These are phyloP conservation scores for Chelidonichthys spinosus DNA, from an alignment of 2,797 vertebrate species.

Conservation along the genomic window DNA sequence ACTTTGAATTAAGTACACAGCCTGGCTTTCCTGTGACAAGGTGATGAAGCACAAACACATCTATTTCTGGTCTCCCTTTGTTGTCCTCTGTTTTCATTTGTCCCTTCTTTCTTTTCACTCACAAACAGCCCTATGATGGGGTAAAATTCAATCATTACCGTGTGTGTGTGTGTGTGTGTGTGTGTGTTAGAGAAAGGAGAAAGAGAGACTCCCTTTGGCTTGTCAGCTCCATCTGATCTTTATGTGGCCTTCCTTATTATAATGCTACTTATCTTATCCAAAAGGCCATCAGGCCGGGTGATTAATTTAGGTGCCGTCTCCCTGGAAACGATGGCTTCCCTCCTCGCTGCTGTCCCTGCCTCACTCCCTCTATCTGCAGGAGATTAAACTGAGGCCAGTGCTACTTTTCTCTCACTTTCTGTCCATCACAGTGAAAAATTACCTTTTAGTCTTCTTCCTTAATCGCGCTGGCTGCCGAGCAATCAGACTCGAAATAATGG, in stretches of 20 bases:
- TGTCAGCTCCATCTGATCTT: slow-evolving; percentile 62
- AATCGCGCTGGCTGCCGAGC: slow-evolving; percentile 73
- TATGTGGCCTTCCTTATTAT: slow-evolving; percentile 71
- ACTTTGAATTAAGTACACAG: slow-evolving; percentile 59
- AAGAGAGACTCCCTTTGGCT: slow-evolving; percentile 33
- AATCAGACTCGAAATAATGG: slow-evolving; percentile 78
- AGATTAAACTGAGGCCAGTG: slow-evolving; percentile 77
- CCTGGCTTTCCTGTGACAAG: slow-evolving; percentile 60
- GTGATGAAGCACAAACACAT: slow-evolving; percentile 70
- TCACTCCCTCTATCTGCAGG: slow-evolving; percentile 61
- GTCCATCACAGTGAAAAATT: slow-evolving; percentile 81
- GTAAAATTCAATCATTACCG: slow-evolving; percentile 29
- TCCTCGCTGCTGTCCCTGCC: slow-evolving; percentile 51
- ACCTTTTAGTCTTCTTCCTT: slow-evolving; percentile 79
- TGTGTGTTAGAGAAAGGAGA: slow-evolving; percentile 5
- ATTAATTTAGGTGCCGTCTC: slow-evolving; percentile 77
- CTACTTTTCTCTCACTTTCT: slow-evolving; percentile 73
- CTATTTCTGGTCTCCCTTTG: slow-evolving; percentile 42
- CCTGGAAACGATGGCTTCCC: slow-evolving; percentile 61
- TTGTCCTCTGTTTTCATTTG: slow-evolving; percentile 22
- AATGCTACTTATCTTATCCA: slow-evolving; percentile 79
- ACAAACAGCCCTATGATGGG: slow-evolving; percentile 16
- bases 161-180: slow-evolving; percentile 13
- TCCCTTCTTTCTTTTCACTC: slow-evolving; percentile 20
- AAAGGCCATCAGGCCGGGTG: slow-evolving; percentile 74